Base-by-base conservation (phyloP, 2,888 invertebrate species). In the Crematogaster levior region DNA sequence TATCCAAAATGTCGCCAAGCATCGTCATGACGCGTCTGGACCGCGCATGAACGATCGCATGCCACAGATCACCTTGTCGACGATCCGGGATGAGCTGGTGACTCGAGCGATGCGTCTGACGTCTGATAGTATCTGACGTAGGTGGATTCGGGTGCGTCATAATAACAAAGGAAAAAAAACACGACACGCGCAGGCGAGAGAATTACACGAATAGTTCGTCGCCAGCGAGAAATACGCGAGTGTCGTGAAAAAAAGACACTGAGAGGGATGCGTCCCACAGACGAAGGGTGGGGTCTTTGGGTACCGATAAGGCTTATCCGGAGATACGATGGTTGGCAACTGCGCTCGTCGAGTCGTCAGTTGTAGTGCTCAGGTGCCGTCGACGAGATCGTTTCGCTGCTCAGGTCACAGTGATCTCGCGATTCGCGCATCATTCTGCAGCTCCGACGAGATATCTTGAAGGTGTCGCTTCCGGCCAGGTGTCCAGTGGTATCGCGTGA, bases 301-400 rank as follows among this genome's bases (percentile, higher is more conserved):
- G 86, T 88, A 85, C 89, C 89, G 93, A 93, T 93, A 93, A 93
- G 90, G 88, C 90, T 93, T 93, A 93, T 93, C 93, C 87, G 88
- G 84, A 90, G 86, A 90, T 91, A 92, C 88, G 89, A 92, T 92
- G 91, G 90, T 89, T 87, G 90, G 84, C 87, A 79, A 80, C 92
- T 87, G 89, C 89, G 90, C 90, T 89, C 87, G 84, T 82, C 86
- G 86, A 84, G 82, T 80, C 87, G 85, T 84, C 92, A 92, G 93
- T 93, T 88, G 90, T 90, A 88, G 90, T 87, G 89, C 89, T 91
- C 92, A 92, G 92, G 93, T 93, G 90, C 89, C 90, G 88, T 90
- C 85, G 90, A 53, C 84, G 87, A 88, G 91, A 90, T 65, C 65
- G 84, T 53, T 82, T 82, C 84, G 74, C 51, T 81, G 74, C 74